phyloP scores from a whole-genome alignment of 1,140 invertebrate genomes.

The Acromyrmex heyeri region DNA sequence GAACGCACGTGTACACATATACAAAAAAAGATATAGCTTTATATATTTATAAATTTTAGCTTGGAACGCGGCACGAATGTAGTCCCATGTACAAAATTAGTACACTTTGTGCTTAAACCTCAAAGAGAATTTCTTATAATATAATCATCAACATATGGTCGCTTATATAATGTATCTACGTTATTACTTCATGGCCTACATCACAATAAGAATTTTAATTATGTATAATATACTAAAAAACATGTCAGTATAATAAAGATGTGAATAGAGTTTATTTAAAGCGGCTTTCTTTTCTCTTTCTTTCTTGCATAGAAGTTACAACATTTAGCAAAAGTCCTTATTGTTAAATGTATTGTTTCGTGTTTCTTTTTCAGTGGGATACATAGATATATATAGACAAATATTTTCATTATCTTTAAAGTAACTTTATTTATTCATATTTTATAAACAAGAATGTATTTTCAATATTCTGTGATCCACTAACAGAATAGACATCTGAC shows the following conservation, averaged over 20 bases:
- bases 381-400: too few species aligned
- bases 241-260: conserved; percentile 51
- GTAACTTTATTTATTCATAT: too few species aligned
- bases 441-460: too few species aligned
- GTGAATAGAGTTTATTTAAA: conserved; percentile 67
- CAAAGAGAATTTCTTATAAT: conserved; percentile 41
- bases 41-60: conserved; percentile 72
- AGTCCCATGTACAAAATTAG: conserved; percentile 26
- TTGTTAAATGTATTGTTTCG: not conserved
- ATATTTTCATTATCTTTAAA: too few species aligned
- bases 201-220: conserved; percentile 41
- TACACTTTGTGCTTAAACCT: conserved; percentile 32
- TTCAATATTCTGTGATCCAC: too few species aligned
- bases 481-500: too few species aligned
- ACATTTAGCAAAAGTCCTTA: not conserved
- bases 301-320: too few species aligned
- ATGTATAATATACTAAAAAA: conserved; percentile 37
- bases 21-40: conserved; percentile 53
- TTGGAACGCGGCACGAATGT: conserved; percentile 19
- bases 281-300: conserved; percentile 15
- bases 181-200: conserved; percentile 27
- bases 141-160: conserved; percentile 2
- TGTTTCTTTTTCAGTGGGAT: not conserved
- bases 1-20: conserved; percentile 22
- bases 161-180: not conserved